Evolutionary conservation across 2,888 invertebrate genomes (phyloP).

Genomic region (Thera obeliscata): DNA sequence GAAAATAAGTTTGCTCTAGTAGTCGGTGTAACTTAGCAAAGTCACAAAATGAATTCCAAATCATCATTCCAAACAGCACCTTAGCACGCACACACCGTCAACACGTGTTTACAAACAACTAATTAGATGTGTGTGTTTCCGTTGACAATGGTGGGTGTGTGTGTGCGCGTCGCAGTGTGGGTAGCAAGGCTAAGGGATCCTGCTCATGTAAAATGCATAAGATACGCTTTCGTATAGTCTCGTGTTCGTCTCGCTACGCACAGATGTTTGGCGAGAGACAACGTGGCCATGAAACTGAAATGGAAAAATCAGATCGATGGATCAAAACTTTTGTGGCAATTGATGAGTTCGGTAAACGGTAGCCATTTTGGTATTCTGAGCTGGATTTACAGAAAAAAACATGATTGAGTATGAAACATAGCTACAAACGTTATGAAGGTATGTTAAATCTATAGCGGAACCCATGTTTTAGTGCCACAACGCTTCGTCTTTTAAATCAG

Average conservation of each 20-base stretch:
- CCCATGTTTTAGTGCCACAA: too few species aligned
- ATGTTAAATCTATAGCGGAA: too few species aligned
- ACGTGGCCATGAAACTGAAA: slow-evolving; percentile 65
- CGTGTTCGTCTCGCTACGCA: slow-evolving; percentile 72
- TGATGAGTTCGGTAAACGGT: slow-evolving; percentile 2
- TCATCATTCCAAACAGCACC: slow-evolving; percentile 45
- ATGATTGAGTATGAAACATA: too few species aligned
- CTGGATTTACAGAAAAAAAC: too few species aligned
- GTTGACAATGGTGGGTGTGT: slow-evolving; percentile 48
- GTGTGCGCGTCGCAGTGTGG: slow-evolving; percentile 53
- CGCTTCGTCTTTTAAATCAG: too few species aligned
- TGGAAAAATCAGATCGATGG: slow-evolving; percentile 43
- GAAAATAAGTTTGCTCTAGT: background rate
- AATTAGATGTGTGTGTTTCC: slow-evolving; percentile 71
- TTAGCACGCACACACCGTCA: slow-evolving; percentile 49
- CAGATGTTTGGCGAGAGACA: slow-evolving; percentile 74
- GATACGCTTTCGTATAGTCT: slow-evolving; percentile 76
- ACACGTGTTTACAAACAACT: slow-evolving; percentile 77
- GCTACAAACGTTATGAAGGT: too few species aligned
- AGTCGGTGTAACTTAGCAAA: background rate
- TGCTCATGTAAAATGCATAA: slow-evolving; percentile 88
- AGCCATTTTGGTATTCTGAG: background rate
- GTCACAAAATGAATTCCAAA: slow-evolving; percentile 9
- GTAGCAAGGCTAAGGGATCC: slow-evolving; percentile 43
- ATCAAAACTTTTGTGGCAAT: background rate